These are phyloP conservation scores for Bovichtus variegatus DNA, from an alignment of 2,797 vertebrate species.

Conservation along the genomic window DNA sequence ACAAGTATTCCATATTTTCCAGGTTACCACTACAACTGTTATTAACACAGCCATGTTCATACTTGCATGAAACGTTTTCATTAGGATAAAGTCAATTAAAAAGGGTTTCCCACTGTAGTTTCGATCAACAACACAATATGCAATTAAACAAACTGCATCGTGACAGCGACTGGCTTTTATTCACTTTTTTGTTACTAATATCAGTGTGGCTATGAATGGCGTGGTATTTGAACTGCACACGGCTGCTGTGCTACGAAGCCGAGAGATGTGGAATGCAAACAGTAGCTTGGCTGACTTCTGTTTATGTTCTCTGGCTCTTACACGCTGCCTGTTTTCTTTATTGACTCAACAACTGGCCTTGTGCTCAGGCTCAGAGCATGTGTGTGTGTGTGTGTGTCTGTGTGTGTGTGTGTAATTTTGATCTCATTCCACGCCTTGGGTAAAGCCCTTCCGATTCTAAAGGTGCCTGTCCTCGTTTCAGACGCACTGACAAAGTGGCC, in stretches of 20 bases:
- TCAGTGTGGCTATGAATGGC: slow-evolving; percentile 41
- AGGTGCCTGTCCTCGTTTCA: slow-evolving; percentile 67
- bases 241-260: slow-evolving; percentile 50
- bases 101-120: background rate
- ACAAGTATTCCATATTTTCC: background rate
- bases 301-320: slow-evolving; percentile 69
- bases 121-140: background rate
- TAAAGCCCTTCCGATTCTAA: slow-evolving; percentile 59
- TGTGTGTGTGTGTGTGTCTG: slow-evolving; percentile 16
- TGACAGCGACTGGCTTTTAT: background rate
- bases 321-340: slow-evolving; percentile 69
- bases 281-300: slow-evolving; percentile 72
- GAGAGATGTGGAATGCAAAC: slow-evolving; percentile 75
- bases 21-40: background rate
- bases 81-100: background rate
- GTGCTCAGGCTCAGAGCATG: slow-evolving; percentile 41
- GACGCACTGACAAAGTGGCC: slow-evolving; percentile 67
- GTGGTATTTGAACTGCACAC: slow-evolving; percentile 34
- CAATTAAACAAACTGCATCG: slow-evolving; percentile 3
- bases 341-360: slow-evolving; percentile 76
- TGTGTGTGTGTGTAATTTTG: slow-evolving; percentile 57
- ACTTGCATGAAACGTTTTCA: background rate
- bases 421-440: slow-evolving; percentile 67
- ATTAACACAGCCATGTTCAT: background rate
- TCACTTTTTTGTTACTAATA: slow-evolving; percentile 17